phyloP scores from a whole-genome alignment of 2,888 invertebrate species.

The Lydus trimaculatus region DNA sequence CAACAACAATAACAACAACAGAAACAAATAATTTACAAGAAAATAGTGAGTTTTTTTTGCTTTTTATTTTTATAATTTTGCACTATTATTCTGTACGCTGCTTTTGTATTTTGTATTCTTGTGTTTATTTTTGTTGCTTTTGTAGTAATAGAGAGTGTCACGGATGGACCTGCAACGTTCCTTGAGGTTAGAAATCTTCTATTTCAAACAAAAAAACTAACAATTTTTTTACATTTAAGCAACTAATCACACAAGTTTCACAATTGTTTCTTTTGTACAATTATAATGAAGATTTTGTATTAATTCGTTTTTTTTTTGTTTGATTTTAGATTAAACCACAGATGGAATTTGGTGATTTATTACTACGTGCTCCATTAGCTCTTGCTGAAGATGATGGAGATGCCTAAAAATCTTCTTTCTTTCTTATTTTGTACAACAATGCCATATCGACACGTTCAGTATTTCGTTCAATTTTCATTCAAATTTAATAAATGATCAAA shows the following conservation, averaged over 20 bases:
- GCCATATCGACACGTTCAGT: slow-evolving; percentile 50
- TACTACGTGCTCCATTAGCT: slow-evolving; percentile 57
- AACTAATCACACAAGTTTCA: not conserved
- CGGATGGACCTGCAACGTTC: slow-evolving; percentile 50
- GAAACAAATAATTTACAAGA: slow-evolving; percentile 51
- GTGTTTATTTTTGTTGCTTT: slow-evolving; percentile 54
- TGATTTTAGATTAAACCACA: slow-evolving; percentile 54
- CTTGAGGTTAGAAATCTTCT: slow-evolving; percentile 55
- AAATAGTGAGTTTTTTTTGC: slow-evolving; percentile 63
- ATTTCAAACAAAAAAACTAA: not conserved
- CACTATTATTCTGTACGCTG: slow-evolving; percentile 8
- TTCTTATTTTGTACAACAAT: slow-evolving; percentile 24
- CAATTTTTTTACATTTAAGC: not conserved
- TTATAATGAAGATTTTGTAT: not conserved
- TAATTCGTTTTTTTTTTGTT: slow-evolving; percentile 17
- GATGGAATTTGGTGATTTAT: slow-evolving; percentile 54
- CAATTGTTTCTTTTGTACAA: not conserved
- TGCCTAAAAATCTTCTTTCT: slow-evolving; percentile 39
- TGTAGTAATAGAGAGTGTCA: slow-evolving; percentile 58
- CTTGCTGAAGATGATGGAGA: slow-evolving; percentile 52
- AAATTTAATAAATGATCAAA: slow-evolving; percentile 11
- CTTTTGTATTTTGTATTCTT: slow-evolving; percentile 34
- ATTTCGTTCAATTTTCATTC: slow-evolving; percentile 38
- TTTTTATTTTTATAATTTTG: slow-evolving; percentile 30
- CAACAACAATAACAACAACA: slow-evolving; percentile 33